Percentiles rank a stretch among this genome's conserved stretches.
Evolutionary conservation across 2,113 vertebrate genomes (phyloP).

Genomic region (Brachyistius frenatus): DNA sequence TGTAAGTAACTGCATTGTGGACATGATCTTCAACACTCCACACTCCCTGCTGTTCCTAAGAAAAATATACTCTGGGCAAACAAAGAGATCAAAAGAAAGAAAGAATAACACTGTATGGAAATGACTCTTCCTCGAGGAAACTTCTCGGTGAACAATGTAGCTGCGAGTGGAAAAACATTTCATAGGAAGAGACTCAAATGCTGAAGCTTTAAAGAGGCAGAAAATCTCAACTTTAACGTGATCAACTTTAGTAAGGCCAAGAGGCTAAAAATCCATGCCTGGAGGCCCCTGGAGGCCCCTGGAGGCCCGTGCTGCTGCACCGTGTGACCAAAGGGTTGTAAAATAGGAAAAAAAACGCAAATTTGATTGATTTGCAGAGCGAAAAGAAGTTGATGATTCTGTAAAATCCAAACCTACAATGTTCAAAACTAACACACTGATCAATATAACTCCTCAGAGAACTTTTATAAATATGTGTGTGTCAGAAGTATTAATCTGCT

Average conservation of each 20-base stretch:
- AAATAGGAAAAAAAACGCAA: neutral
- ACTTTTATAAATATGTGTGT: constrained; percentile 47
- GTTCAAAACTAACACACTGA: constrained; percentile 27
- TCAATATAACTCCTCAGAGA: constrained; percentile 15
- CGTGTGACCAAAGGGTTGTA: too few species aligned
- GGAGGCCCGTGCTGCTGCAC: too few species aligned
- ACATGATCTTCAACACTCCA: constrained; percentile 68
- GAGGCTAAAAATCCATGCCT: neutral
- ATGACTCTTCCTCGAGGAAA: constrained; percentile 33
- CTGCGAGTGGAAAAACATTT: constrained; percentile 25
- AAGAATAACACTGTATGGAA: constrained; percentile 66
- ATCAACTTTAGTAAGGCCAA: constrained; percentile 33
- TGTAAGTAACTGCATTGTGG: constrained; percentile 62
- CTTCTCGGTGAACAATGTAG: constrained; percentile 44
- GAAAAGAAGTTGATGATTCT: constrained; percentile 20
- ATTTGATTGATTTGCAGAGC: neutral
- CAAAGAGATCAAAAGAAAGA: constrained; percentile 21
- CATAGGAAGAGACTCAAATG: neutral
- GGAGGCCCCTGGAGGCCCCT: too few species aligned
- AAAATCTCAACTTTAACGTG: constrained; percentile 34
- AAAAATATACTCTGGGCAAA: constrained; percentile 62
- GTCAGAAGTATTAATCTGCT: constrained; percentile 42
- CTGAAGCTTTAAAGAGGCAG: constrained; percentile 24
- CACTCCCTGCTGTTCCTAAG: constrained; percentile 72
- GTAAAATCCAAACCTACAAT: constrained; percentile 19